phyloP scores from a whole-genome alignment of 2,113 vertebrate species.

The Peucedramus taeniatus region DNA sequence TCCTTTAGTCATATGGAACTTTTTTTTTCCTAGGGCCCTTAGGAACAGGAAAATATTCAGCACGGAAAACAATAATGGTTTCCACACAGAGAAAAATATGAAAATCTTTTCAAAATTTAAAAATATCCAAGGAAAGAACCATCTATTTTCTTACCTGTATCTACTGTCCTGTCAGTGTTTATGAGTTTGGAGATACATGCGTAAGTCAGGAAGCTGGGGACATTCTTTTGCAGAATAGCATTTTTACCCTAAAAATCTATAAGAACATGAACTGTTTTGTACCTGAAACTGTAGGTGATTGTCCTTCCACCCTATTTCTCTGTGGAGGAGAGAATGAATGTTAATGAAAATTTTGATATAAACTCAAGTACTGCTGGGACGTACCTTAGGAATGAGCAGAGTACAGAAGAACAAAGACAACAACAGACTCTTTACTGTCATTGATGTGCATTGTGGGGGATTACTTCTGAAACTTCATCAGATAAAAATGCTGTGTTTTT shows the following conservation, averaged over 20 bases:
- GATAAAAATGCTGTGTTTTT: neutral
- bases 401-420: neutral
- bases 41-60: neutral
- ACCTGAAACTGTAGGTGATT: neutral
- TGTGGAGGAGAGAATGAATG: too few relatives aligned
- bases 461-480: neutral
- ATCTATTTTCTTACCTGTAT: neutral
- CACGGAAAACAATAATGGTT: neutral
- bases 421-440: neutral
- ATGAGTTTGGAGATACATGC: neutral
- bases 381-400: neutral
- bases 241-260: neutral
- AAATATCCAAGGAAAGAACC: neutral
- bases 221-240: neutral
- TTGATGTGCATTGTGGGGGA: neutral
- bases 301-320: neutral
- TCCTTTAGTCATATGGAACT: neutral
- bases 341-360: neutral
- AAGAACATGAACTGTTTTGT: neutral
- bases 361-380: neutral
- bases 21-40: neutral
- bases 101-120: neutral
- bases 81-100: neutral
- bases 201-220: neutral
- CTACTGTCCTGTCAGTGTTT: neutral